A percentile compares a stretch with the other conserved stretches of the same genome.
Evolutionary conservation across 2,113 vertebrate genomes (phyloP).

Genomic region (Calyptomena viridis): DNA sequence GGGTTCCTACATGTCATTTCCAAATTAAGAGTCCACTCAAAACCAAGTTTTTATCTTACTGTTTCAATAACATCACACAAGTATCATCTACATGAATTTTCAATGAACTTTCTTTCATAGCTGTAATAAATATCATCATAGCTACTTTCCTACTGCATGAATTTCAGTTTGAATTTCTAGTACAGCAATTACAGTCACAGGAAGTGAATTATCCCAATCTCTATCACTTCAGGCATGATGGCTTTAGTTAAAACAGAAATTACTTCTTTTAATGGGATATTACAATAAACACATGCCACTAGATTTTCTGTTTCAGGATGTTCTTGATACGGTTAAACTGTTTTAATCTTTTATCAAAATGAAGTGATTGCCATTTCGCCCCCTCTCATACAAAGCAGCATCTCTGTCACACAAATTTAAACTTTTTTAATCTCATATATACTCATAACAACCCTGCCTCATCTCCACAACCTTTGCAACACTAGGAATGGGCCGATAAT

Average conservation of each 20-base stretch:
- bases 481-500: neutral
- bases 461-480: neutral
- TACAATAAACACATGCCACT: slow-evolving; percentile 1
- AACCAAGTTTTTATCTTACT: neutral
- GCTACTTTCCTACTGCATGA: neutral
- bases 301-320: neutral
- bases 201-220: slow-evolving; percentile 34
- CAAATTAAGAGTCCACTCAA: neutral
- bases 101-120: neutral
- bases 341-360: slow-evolving; percentile 37
- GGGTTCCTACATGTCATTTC: neutral
- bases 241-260: neutral
- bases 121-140: slow-evolving; percentile 5
- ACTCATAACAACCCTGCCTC: neutral
- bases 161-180: slow-evolving; percentile 25
- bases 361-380: neutral
- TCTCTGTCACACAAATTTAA: neutral
- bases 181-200: slow-evolving; percentile 14
- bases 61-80: neutral
- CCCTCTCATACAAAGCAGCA: neutral
- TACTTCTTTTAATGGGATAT: neutral
- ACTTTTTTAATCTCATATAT: neutral
- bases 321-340: neutral
- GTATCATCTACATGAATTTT: neutral
- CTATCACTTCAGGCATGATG: slow-evolving; percentile 4